Percentiles rank a stretch among this genome's conserved stretches.
Evolutionary conservation across 2,888 invertebrate species (phyloP).

Genomic region (Lissonota sp.): DNA sequence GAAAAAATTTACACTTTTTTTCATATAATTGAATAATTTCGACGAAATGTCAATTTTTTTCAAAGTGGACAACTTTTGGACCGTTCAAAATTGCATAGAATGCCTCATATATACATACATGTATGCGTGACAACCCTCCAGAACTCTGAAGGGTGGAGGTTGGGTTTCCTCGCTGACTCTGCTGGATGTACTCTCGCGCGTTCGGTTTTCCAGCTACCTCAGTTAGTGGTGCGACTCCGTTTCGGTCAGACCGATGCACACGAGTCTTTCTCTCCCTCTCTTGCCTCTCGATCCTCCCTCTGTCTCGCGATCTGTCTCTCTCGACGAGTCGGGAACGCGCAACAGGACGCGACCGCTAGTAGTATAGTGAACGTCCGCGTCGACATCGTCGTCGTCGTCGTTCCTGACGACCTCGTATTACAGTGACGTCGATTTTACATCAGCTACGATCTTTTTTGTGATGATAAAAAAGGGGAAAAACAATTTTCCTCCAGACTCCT

Average conservation of each 20-base stretch:
- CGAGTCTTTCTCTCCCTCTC: conserved; percentile 3
- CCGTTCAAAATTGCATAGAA: too few species aligned
- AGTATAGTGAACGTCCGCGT: conserved; percentile 19
- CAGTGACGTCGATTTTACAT: conserved; percentile 35
- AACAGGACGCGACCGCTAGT: conserved; percentile 64
- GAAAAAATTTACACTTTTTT: too few species aligned
- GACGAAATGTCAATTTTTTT: too few species aligned
- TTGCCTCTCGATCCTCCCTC: too few species aligned
- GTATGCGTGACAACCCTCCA: conserved; percentile 41
- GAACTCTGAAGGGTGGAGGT: conserved; percentile 50
- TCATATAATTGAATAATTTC: too few species aligned
- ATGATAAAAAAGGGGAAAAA: conserved; percentile 19
- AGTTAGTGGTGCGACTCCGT: conserved; percentile 82
- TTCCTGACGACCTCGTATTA: conserved; percentile 2
- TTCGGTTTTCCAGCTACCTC: conserved; percentile 66
- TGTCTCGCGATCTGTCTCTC: conserved; percentile 8
- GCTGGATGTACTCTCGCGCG: conserved; percentile 44
- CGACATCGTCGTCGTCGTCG: conserved; percentile 12
- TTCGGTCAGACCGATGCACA: conserved; percentile 75
- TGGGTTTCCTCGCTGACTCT: conserved; percentile 49
- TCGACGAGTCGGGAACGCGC: conserved; percentile 56
- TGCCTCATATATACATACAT: background rate
- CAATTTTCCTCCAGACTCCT: background rate
- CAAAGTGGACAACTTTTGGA: too few species aligned
- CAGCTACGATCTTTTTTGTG: conserved; percentile 38